These are phyloP conservation scores for Araneus ventricosus DNA, from an alignment of 1,140 invertebrate genomes.

Conservation along the genomic window DNA sequence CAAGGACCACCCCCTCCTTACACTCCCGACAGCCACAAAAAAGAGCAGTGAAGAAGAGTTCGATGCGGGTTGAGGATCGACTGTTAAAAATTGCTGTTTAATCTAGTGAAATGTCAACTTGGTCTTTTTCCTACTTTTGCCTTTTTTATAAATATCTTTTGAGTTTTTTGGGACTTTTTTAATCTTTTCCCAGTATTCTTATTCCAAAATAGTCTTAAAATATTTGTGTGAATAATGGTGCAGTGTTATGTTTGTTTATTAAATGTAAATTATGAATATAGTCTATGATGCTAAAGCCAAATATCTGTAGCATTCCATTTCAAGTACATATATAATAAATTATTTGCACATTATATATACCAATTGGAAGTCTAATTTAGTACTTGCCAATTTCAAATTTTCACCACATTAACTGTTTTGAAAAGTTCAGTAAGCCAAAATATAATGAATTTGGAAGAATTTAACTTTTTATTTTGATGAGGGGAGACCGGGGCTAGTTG, in stretches of 20 bases:
- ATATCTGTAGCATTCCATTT: constrained; percentile 39
- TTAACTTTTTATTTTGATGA: no score
- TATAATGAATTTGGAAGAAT: no score
- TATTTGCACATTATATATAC: background rate
- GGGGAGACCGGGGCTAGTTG: no score
- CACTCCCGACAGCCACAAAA: constrained; percentile 58
- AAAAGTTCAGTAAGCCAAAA: no score
- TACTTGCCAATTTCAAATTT: no score
- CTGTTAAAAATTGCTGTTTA: background rate
- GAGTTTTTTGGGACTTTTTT: background rate
- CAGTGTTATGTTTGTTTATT: background rate
- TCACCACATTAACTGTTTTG: no score
- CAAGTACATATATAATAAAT: constrained; percentile 15
- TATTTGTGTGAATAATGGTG: background rate
- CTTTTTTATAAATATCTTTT: constrained; percentile 5
- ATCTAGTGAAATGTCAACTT: background rate
- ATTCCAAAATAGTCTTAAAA: background rate
- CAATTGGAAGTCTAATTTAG: no score
- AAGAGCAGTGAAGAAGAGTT: constrained; percentile 63
- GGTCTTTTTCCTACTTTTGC: background rate
- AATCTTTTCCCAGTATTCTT: background rate
- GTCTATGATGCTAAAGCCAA: background rate
- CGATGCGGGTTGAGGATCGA: background rate
- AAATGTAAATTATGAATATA: background rate
- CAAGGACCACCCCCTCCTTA: constrained; percentile 83